Evolutionary conservation across 1,140 invertebrate genomes (phyloP), one percentile per base, ranked within the genome.

Genomic region (Atopsyche davidsoni): DNA sequence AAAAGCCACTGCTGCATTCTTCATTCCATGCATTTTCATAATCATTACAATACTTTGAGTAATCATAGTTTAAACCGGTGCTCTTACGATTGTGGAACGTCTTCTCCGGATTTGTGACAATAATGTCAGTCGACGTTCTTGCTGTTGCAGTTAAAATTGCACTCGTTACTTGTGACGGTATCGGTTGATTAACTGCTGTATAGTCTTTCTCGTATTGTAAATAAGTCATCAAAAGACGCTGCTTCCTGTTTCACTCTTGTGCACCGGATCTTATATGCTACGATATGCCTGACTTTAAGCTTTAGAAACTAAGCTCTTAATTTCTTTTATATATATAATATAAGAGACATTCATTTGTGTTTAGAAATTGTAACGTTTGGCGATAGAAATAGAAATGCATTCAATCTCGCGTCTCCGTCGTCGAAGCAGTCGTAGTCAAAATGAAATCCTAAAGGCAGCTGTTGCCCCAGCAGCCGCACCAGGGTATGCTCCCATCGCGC

Each of bases 381-480:
- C n/a, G n/a, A n/a, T n/a, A n/a, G n/a, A n/a, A n/a, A n/a, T n/a
- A n/a, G n/a, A n/a, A n/a, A n/a, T n/a, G n/a, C n/a, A n/a, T n/a
- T n/a, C n/a, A n/a, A n/a, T n/a, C n/a, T n/a, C n/a, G n/a, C n/a
- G n/a, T n/a, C n/a, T n/a, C n/a, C n/a, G n/a, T n/a, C n/a, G n/a
- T n/a, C n/a, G n/a, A n/a, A n/a, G n/a, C n/a, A n/a, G n/a, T n/a
- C n/a, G n/a, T n/a, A n/a, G n/a, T n/a, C n/a, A n/a, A n/a, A n/a
- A n/a, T n/a, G n/a, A n/a, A n/a, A n/a, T n/a, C n/a, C n/a, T n/a
- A 51, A 4, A 87, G 69, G 67, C 88, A 91, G 2, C 87, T 86
- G 53, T 89, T 89, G 9, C 88, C 88, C 87, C 87, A 90, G 60
- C 88, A 90, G 0, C 85, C 87, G 60, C 87, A 90, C 87, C 88